Evolutionary conservation across 2,797 vertebrate genomes (phyloP).

Genomic region (Sebastes baramenuke): DNA sequence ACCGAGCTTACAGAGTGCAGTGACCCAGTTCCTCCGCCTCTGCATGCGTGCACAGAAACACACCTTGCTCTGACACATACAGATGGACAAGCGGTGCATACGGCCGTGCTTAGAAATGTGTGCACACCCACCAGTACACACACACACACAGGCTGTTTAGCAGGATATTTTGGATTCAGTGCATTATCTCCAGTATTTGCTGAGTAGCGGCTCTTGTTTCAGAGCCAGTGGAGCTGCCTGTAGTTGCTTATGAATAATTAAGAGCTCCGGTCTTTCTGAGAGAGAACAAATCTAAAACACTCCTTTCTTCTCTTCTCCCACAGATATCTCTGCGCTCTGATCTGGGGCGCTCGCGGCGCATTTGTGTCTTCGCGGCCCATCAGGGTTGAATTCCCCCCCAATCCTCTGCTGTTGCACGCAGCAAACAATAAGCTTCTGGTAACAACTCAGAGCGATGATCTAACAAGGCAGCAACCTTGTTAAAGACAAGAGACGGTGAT

Average conservation of each 20-base stretch:
- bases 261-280: conserved; percentile 69
- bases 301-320: conserved; percentile 62
- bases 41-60: conserved; percentile 32
- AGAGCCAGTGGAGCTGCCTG: conserved; percentile 73
- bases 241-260: conserved; percentile 82
- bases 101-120: conserved; percentile 8
- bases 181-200: conserved; percentile 78
- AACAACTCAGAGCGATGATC: conserved; percentile 34
- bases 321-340: conserved; percentile 60
- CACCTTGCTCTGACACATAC: conserved; percentile 10
- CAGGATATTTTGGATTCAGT: conserved; percentile 70
- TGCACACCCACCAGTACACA: conserved; percentile 9
- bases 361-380: conserved; percentile 50
- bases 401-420: conserved; percentile 41
- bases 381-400: conserved; percentile 46
- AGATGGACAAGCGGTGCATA: conserved; percentile 29
- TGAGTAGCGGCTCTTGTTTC: conserved; percentile 79
- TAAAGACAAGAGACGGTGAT: conserved; percentile 9
- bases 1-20: conserved; percentile 38
- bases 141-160: conserved; percentile 56
- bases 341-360: conserved; percentile 34
- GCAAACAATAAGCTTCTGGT: conserved; percentile 47
- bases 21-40: conserved; percentile 62
- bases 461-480: conserved; percentile 41
- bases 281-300: conserved; percentile 74